A percentile compares a stretch with the other conserved stretches of the same genome.
phyloP scores from a whole-genome alignment of 2,888 invertebrate species.

The Vanessa cardui region DNA sequence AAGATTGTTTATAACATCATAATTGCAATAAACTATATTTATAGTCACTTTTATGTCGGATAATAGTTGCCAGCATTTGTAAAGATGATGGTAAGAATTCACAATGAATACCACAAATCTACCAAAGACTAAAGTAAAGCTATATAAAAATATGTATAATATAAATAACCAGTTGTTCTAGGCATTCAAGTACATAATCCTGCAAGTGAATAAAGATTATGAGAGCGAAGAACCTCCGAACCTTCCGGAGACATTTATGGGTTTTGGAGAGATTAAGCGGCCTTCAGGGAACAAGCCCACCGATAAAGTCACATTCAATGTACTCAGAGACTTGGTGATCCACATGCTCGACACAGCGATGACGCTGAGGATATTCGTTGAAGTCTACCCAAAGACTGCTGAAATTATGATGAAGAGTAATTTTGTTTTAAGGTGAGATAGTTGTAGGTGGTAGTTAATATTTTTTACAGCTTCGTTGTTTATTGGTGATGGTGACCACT shows the following conservation, averaged over 20 bases:
- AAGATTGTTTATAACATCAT: too few relatives aligned
- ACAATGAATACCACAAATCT: too few relatives aligned
- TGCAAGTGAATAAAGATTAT: constrained; percentile 78
- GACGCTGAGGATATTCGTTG: constrained; percentile 87
- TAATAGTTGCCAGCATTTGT: too few relatives aligned
- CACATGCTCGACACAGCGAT: constrained; percentile 87
- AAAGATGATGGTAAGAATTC: too few relatives aligned
- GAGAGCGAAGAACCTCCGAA: constrained; percentile 71
- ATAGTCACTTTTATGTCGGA: too few relatives aligned
- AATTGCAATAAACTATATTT: too few relatives aligned
- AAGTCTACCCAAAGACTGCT: constrained; percentile 83
- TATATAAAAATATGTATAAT: too few relatives aligned
- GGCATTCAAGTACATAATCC: constrained; percentile 78
- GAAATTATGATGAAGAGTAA: constrained; percentile 81
- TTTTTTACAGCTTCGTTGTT: too few relatives aligned
- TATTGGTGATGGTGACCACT: too few relatives aligned
- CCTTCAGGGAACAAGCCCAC: constrained; percentile 53
- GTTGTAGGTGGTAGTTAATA: not conserved
- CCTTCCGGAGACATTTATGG: constrained; percentile 74
- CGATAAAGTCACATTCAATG: constrained; percentile 68
- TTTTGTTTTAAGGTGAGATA: constrained; percentile 80
- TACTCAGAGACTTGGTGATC: constrained; percentile 85
- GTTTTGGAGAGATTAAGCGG: constrained; percentile 69
- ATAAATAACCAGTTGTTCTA: constrained; percentile 42
- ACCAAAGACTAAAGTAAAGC: too few relatives aligned